These are phyloP conservation scores for Sebastes elongatus DNA, from an alignment of 2,797 vertebrate genomes.

Conservation along the genomic window DNA sequence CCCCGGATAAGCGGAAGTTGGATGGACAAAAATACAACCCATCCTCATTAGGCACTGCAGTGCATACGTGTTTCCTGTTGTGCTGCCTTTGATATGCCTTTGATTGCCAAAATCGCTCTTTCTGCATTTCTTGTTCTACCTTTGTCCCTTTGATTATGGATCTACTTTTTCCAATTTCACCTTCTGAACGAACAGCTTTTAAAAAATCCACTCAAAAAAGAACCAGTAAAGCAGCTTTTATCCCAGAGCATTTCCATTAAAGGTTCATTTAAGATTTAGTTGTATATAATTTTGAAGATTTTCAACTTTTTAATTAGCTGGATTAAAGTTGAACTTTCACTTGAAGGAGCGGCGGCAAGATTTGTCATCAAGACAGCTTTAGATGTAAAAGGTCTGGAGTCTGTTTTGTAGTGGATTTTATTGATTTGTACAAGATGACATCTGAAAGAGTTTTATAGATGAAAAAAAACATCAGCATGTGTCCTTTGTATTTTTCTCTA, in stretches of 20 bases:
- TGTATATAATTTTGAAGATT: background rate
- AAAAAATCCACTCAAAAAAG: conserved; percentile 15
- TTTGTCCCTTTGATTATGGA: background rate
- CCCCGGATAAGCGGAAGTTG: too few relatives aligned
- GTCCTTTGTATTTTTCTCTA: conserved; percentile 2
- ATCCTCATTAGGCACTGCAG: background rate
- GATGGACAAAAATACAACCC: background rate
- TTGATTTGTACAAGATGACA: background rate
- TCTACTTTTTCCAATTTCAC: background rate
- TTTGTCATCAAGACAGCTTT: background rate
- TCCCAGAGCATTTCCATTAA: background rate
- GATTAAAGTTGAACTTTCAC: background rate
- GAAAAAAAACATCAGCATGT: conserved; percentile 11
- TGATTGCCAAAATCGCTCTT: background rate
- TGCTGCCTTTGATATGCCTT: conserved; percentile 31
- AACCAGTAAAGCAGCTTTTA: background rate
- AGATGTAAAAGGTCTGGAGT: background rate
- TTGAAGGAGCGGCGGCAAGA: background rate
- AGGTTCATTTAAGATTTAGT: background rate
- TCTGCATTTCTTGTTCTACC: background rate
- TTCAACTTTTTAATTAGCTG: background rate
- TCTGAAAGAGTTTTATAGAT: background rate
- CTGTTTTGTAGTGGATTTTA: conserved; percentile 43
- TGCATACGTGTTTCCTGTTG: background rate
- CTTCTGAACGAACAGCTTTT: background rate